A percentile compares a stretch with the other conserved stretches of the same genome.
These are phyloP conservation scores for Galbula dea DNA, from an alignment of 2,113 vertebrate species.

Conservation along the genomic window DNA sequence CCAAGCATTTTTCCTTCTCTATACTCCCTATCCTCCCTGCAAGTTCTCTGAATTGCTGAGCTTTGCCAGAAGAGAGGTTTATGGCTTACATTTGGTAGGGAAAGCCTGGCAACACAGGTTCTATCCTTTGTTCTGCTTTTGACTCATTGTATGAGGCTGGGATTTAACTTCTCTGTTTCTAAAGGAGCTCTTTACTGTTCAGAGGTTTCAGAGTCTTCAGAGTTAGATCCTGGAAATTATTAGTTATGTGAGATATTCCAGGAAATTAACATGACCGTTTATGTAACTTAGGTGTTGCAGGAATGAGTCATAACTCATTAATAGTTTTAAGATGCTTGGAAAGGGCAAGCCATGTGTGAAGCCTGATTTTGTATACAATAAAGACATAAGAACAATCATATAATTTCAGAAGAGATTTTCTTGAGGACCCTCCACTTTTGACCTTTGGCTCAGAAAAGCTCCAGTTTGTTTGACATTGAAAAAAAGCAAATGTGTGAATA, in stretches of 20 bases:
- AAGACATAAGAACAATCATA: constrained; percentile 38
- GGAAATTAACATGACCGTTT: constrained; percentile 52
- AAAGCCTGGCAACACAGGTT: rapidly evolving
- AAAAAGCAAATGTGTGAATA: constrained; percentile 29
- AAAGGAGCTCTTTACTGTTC: neutral
- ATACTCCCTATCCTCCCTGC: neutral
- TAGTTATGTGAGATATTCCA: constrained; percentile 40
- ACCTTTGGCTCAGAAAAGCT: constrained; percentile 33
- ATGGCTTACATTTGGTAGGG: neutral
- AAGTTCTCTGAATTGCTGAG: neutral
- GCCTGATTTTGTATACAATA: constrained; percentile 18
- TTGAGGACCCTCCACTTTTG: neutral
- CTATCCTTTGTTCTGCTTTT: neutral
- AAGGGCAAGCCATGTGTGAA: neutral
- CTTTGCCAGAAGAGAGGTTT: neutral
- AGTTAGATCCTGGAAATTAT: constrained; percentile 19
- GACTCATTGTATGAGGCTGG: neutral
- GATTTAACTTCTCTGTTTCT: neutral
- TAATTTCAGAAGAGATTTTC: constrained; percentile 13
- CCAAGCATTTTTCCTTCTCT: neutral
- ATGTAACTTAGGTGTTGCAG: constrained; percentile 48
- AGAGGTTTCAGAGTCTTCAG: neutral
- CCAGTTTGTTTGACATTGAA: constrained; percentile 27
- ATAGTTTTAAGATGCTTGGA: constrained; percentile 33
- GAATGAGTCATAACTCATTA: constrained; percentile 45